Evolutionary conservation across 2,113 vertebrate species (phyloP).

Genomic region (Brachyhypopomus gauderio): DNA sequence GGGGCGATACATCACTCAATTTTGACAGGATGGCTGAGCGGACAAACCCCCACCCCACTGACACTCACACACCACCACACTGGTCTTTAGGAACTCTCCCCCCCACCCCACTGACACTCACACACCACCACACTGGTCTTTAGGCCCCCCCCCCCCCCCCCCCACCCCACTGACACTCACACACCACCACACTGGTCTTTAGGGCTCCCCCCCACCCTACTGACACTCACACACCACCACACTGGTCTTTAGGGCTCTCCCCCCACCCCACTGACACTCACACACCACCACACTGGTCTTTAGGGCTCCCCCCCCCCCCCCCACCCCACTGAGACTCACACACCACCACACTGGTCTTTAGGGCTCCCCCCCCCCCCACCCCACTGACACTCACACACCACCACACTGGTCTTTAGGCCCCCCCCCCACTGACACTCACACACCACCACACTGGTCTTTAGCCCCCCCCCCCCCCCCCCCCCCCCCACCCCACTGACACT

Average conservation of each 20-base stretch:
- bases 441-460: conserved; percentile 39
- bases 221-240: conserved; percentile 37
- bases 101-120: too few relatives aligned
- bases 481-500: conserved; percentile 26
- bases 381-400: conserved; percentile 33
- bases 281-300: conserved; percentile 37
- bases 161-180: conserved; percentile 28
- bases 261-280: conserved; percentile 28
- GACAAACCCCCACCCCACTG: conserved; percentile 16
- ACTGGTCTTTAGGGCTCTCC: too few relatives aligned
- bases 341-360: conserved; percentile 39
- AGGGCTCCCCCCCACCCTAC: conserved; percentile 15
- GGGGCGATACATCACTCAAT: conserved; percentile 39
- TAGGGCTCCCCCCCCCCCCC: too few relatives aligned
- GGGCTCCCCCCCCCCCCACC: too few relatives aligned
- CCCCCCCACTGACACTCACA: conserved; percentile 29
- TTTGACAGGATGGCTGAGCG: conserved; percentile 20
- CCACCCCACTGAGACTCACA: conserved; percentile 29
- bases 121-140: too few relatives aligned
- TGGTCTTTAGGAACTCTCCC: conserved; percentile 38
- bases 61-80: conserved; percentile 37
- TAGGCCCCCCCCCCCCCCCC: conserved; percentile 32
- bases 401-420: too few relatives aligned
- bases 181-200: conserved; percentile 38
- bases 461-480: too few relatives aligned